These are phyloP conservation scores for Leptopilina boulardi DNA, from an alignment of 1,140 invertebrate genomes.

Conservation along the genomic window DNA sequence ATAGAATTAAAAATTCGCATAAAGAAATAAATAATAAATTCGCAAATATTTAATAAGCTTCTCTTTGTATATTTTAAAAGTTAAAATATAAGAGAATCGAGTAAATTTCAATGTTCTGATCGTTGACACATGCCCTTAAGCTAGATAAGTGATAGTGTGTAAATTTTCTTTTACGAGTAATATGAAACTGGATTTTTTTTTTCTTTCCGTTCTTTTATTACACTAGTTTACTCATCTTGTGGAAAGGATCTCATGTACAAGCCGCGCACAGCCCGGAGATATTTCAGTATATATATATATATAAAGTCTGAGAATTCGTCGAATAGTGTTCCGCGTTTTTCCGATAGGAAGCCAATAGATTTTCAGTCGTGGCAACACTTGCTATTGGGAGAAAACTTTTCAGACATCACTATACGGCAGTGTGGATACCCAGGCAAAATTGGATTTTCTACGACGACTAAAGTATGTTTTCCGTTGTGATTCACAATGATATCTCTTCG, in stretches of 20 bases:
- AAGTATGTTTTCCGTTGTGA: slow-evolving; percentile 24
- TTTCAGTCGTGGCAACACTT: not conserved
- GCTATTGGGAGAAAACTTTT: slow-evolving; percentile 21
- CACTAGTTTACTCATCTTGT: not conserved
- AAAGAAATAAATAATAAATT: too few relatives aligned
- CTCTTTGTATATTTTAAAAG: too few relatives aligned
- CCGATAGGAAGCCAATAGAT: slow-evolving; percentile 15
- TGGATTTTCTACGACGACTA: slow-evolving; percentile 16
- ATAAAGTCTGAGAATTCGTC: not conserved
- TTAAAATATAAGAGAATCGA: too few relatives aligned
- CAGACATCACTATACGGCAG: not conserved
- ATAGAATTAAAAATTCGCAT: too few relatives aligned
- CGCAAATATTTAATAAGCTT: too few relatives aligned
- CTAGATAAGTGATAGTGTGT: too few relatives aligned
- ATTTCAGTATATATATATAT: not conserved
- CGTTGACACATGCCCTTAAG: too few relatives aligned
- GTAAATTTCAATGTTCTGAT: too few relatives aligned
- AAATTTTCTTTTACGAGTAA: too few relatives aligned
- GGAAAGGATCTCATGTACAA: not conserved
- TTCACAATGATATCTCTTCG: not conserved
- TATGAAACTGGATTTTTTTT: not conserved
- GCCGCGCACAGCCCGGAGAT: not conserved
- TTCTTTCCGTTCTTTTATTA: not conserved
- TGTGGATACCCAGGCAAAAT: not conserved
- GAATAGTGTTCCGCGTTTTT: not conserved